A percentile compares a stretch with the other conserved stretches of the same genome.
These are phyloP conservation scores for Callocephalon fimbriatum DNA, from an alignment of 2,113 vertebrate species.

Conservation along the genomic window DNA sequence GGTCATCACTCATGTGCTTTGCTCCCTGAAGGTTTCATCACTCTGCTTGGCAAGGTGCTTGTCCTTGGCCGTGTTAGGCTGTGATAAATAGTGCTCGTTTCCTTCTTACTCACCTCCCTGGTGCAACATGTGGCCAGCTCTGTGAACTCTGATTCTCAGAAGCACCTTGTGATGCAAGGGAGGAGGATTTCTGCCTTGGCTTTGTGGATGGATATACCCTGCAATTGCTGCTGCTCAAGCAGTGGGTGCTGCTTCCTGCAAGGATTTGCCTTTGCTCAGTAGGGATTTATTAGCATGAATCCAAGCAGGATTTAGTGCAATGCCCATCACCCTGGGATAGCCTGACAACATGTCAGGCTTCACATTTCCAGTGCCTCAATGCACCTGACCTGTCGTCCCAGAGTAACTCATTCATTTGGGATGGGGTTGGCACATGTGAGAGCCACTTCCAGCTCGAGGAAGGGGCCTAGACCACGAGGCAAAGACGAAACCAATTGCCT, in stretches of 20 bases:
- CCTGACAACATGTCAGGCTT: background rate
- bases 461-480: background rate
- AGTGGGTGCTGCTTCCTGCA: background rate
- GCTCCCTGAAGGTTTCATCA: conserved; percentile 8
- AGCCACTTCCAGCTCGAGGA: background rate
- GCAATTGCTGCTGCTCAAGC: background rate
- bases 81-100: background rate
- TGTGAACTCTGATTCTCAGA: background rate
- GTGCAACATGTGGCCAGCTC: background rate
- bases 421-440: background rate
- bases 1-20: background rate
- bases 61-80: background rate
- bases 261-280: background rate
- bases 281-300: background rate
- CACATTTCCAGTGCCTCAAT: background rate
- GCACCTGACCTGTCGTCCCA: background rate
- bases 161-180: rapidly evolving
- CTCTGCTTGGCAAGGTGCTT: background rate
- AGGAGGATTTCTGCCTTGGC: background rate
- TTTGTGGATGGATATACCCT: background rate
- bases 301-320: background rate
- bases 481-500: background rate
- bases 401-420: background rate
- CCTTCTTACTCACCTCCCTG: background rate
- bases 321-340: background rate